Conservation (phyloP, 2,113 vertebrate species). For the Saguinus imperator region DNA sequence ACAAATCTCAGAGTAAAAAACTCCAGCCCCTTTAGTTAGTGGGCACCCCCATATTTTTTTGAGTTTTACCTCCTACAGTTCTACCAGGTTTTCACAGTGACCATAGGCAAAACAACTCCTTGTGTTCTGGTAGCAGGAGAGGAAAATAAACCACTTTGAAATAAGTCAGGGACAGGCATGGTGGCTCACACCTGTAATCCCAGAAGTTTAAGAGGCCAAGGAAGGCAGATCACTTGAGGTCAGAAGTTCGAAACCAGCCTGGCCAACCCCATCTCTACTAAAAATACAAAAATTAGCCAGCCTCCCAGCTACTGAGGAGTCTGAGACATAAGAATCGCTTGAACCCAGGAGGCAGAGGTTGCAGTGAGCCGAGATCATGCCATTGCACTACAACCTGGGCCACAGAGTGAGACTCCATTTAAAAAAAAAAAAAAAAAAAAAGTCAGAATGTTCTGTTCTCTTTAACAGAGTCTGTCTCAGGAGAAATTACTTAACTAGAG, state of each 20-base stretch:
- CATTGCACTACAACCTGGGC: no score
- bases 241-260: no score
- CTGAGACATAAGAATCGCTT: no score
- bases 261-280: no score
- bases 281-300: no score
- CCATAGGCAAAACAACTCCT: not conserved
- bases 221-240: no score
- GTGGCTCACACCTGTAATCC: no score
- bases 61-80: not conserved
- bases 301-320: no score
- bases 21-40: not conserved
- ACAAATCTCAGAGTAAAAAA: not conserved
- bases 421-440: not conserved
- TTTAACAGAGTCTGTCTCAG: not conserved
- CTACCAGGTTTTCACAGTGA: not conserved
- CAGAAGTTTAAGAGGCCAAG: no score
- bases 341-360: no score
- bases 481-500: not conserved
- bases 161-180: not conserved
- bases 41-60: not conserved
- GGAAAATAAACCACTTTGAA: not conserved
- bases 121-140: not conserved
- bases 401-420: no score
- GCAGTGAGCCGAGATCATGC: no score
- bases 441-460: not conserved